A percentile compares a stretch with the other conserved stretches of the same genome.
Evolutionary conservation across 2,888 invertebrate genomes (phyloP).

Genomic region (Zele albiditarsus): DNA sequence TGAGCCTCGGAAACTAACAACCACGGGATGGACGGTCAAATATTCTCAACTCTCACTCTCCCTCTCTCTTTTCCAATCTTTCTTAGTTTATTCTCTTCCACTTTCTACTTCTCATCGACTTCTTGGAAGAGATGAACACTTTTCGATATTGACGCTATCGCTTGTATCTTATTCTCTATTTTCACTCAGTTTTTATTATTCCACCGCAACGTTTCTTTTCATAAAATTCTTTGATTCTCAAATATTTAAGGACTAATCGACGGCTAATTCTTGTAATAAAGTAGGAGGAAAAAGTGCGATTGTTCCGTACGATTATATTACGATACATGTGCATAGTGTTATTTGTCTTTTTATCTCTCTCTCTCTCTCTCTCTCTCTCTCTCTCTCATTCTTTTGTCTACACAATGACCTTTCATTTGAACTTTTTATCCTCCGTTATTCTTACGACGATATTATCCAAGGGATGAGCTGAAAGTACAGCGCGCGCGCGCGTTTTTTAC

Average conservation of each 20-base stretch:
- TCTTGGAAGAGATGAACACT: conserved; percentile 61
- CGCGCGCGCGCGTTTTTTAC: background rate
- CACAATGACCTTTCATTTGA: conserved; percentile 7
- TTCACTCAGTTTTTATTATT: conserved; percentile 30
- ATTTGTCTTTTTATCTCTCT: background rate
- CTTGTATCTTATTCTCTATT: conserved; percentile 29
- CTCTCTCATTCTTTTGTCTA: background rate
- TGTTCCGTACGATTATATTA: too few relatives aligned
- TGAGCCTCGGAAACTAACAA: conserved; percentile 65
- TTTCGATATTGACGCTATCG: conserved; percentile 60
- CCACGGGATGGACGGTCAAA: conserved; percentile 51
- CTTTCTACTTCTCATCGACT: conserved; percentile 43
- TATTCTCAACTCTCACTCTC: conserved; percentile 30
- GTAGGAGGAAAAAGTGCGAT: background rate
- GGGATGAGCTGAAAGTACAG: background rate
- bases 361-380: background rate
- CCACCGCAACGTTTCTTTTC: conserved; percentile 15
- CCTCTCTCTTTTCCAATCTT: background rate
- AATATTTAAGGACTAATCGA: conserved; percentile 23
- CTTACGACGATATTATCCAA: conserved; percentile 4
- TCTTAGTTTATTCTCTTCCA: background rate
- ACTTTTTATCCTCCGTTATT: conserved; percentile 5
- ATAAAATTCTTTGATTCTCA: background rate
- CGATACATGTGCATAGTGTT: background rate
- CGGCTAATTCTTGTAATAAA: background rate